Percentiles rank a stretch among this genome's conserved stretches.
Conservation (phyloP, 2,113 vertebrate genomes). For the Lamprologus speciosus region DNA sequence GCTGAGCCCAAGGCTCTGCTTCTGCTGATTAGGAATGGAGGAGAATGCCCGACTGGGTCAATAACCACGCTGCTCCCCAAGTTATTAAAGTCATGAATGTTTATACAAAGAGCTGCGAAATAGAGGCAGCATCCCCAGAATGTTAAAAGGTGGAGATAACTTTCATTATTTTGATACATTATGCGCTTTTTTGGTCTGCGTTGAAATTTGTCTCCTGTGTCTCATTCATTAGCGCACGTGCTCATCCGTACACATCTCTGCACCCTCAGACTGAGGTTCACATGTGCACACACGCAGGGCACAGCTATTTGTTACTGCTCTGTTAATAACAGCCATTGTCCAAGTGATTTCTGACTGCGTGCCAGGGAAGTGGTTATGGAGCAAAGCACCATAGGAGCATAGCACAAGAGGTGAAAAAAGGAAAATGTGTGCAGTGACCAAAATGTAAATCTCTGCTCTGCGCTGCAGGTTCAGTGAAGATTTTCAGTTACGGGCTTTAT, state of each 20-base stretch:
- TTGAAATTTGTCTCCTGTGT: slow-evolving; percentile 24
- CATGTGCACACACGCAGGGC: background rate
- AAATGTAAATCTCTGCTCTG: background rate
- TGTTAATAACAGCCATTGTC: background rate
- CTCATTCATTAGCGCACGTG: background rate
- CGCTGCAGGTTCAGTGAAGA: background rate
- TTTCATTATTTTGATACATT: slow-evolving; percentile 52
- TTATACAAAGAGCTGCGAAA: slow-evolving; percentile 65
- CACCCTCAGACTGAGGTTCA: background rate
- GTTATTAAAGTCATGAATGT: slow-evolving; percentile 70
- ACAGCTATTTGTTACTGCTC: background rate
- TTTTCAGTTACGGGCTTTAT: background rate
- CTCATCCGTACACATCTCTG: background rate
- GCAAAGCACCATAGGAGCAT: background rate
- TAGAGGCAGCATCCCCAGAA: slow-evolving; percentile 50
- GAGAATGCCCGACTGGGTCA: slow-evolving; percentile 66
- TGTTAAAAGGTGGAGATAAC: slow-evolving; percentile 56
- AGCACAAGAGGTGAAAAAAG: background rate
- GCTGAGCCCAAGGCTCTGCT: slow-evolving; percentile 37
- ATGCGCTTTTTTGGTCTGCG: slow-evolving; percentile 13
- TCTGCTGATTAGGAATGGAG: slow-evolving; percentile 65
- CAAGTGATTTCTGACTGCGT: background rate
- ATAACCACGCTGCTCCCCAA: slow-evolving; percentile 53
- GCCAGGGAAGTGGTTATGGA: slow-evolving; percentile 6
- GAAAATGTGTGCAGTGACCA: background rate